Evolutionary conservation across 2,797 vertebrate species (phyloP).

Genomic region (Macropus fuliginosus): DNA sequence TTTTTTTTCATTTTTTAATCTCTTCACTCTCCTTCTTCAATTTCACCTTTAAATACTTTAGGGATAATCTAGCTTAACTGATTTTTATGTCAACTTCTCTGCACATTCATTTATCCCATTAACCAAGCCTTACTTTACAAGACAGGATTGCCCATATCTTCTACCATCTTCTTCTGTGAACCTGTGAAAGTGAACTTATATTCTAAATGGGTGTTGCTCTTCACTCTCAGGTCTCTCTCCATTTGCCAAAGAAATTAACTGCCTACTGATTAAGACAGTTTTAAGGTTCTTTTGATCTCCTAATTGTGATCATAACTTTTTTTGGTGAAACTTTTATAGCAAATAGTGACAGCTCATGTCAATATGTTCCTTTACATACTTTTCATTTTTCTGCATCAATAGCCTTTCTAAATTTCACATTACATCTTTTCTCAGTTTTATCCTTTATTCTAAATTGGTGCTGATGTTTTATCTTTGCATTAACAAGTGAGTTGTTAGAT

Average conservation of each 20-base stretch:
- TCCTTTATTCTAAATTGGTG: not conserved
- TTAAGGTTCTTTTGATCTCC: not conserved
- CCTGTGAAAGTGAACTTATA: not conserved
- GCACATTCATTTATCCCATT: not conserved
- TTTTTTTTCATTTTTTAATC: not conserved
- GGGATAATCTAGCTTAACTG: not conserved
- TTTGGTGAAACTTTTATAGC: not conserved
- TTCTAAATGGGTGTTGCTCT: not conserved
- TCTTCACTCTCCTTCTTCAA: not conserved
- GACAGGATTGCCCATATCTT: not conserved
- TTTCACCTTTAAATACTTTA: not conserved
- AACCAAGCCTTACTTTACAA: not conserved
- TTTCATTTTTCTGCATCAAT: not conserved
- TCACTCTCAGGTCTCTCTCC: too few species aligned
- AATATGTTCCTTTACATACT: too few species aligned
- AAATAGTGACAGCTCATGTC: not conserved
- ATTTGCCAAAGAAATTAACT: not conserved
- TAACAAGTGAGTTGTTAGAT: not conserved
- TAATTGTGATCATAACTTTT: not conserved
- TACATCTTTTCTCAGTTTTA: not conserved
- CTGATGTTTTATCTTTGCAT: not conserved
- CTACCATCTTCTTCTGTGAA: not conserved
- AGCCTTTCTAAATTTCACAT: not conserved
- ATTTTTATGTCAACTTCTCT: not conserved
- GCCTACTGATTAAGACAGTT: not conserved